A percentile compares a stretch with the other conserved stretches of the same genome.
Conservation (phyloP, 1,140 invertebrate genomes). For the Lordiphosa stackelbergi region DNA sequence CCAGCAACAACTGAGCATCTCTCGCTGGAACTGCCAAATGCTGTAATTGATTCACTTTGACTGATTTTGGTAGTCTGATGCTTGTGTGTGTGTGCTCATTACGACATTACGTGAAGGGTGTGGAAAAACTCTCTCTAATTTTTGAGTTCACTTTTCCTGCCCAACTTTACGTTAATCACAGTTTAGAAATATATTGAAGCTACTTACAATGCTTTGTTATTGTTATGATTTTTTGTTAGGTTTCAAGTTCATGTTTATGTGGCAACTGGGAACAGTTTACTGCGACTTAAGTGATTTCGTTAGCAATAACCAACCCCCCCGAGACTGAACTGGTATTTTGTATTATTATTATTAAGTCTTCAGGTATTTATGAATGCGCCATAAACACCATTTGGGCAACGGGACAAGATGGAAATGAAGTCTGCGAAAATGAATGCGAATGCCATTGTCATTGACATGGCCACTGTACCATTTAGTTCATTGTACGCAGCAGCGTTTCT, state of each 20-base stretch:
- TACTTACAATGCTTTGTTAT: neutral
- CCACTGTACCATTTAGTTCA: too few species aligned
- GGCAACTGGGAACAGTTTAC: slow-evolving; percentile 65
- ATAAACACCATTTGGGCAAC: neutral
- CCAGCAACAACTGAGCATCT: slow-evolving; percentile 3
- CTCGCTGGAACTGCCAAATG: slow-evolving; percentile 41
- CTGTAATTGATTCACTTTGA: slow-evolving; percentile 71
- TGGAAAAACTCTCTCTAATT: too few species aligned
- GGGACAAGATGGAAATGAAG: neutral
- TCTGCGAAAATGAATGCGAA: too few species aligned
- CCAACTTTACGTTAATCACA: neutral
- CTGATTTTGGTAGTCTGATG: slow-evolving; percentile 45
- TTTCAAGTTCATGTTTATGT: slow-evolving; percentile 63
- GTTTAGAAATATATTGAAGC: neutral
- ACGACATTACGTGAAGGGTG: neutral
- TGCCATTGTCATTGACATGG: too few species aligned
- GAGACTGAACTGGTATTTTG: too few species aligned
- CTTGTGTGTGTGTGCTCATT: slow-evolving; percentile 26
- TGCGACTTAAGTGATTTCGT: slow-evolving; percentile 66
- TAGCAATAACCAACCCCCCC: slow-evolving; percentile 22
- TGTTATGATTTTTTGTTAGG: slow-evolving; percentile 7
- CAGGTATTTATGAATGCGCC: too few species aligned
- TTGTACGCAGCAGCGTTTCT: too few species aligned
- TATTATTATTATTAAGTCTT: neutral
- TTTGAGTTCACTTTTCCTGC: neutral